Evolutionary conservation across 2,113 vertebrate species (phyloP).

Genomic region (Strigops habroptila): DNA sequence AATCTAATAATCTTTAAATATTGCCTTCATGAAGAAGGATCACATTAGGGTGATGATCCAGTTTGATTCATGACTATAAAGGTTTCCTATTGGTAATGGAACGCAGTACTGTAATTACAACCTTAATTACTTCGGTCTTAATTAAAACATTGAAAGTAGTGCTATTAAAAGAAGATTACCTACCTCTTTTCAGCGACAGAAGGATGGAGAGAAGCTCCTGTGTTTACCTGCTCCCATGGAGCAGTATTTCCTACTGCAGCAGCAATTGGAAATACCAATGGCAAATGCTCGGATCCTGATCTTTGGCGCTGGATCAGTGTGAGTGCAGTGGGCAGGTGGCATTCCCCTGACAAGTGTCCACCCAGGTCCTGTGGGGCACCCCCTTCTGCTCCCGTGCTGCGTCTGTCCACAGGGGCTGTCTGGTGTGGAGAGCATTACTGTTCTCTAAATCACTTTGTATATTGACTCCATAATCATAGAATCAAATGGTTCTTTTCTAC

Average conservation of each 20-base stretch:
- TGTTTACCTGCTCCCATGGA: neutral
- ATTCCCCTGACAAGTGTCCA: neutral
- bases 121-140: neutral
- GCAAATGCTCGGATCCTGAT: neutral
- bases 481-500: neutral
- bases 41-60: neutral
- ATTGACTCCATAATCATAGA: accelerated
- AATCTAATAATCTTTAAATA: neutral
- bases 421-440: neutral
- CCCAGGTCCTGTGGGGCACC: neutral
- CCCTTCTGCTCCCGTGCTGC: accelerated
- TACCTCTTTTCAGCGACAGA: neutral
- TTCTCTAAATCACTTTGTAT: neutral
- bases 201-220: neutral
- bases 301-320: neutral
- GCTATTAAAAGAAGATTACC: no score
- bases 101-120: neutral
- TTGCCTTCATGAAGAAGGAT: neutral
- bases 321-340: neutral
- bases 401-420: neutral
- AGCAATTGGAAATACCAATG: neutral
- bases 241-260: neutral
- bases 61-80: neutral
- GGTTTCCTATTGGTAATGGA: neutral
- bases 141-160: neutral